These are phyloP conservation scores for Chironomus striatipennis DNA, from an alignment of 1,140 invertebrate species.

Conservation along the genomic window DNA sequence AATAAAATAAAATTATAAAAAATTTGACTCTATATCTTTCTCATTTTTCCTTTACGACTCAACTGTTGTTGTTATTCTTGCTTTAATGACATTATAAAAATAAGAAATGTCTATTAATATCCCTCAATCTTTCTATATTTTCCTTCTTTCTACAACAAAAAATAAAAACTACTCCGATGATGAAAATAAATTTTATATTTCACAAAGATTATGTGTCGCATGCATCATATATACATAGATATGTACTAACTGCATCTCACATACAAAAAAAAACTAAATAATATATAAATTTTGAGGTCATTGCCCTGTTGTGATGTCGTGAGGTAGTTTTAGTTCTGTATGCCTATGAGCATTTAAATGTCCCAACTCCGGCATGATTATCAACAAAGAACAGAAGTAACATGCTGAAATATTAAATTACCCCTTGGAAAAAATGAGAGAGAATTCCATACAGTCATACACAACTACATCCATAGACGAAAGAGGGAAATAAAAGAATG, in stretches of 20 bases:
- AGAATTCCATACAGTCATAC: not conserved
- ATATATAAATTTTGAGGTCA: not conserved
- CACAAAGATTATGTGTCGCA: too few species aligned
- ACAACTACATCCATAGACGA: not conserved
- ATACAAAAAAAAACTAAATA: not conserved
- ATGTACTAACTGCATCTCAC: not conserved
- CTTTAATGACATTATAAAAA: too few species aligned
- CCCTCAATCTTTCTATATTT: too few species aligned
- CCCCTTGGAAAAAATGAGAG: not conserved
- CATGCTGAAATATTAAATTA: constrained; percentile 23
- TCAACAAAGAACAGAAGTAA: not conserved
- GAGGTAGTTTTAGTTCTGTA: not conserved
- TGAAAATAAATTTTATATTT: too few species aligned
- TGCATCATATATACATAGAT: not conserved
- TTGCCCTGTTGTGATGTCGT: not conserved
- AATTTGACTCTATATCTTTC: too few species aligned
- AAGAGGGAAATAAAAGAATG: not conserved
- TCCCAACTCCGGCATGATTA: constrained; percentile 9
- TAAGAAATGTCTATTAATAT: too few species aligned
- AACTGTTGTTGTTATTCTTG: too few species aligned
- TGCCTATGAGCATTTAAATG: not conserved
- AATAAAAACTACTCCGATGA: too few species aligned
- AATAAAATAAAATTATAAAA: too few species aligned
- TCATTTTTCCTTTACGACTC: too few species aligned
- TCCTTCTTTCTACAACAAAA: too few species aligned